A percentile compares a stretch with the other conserved stretches of the same genome.
Conservation (phyloP, 2,888 invertebrate genomes). For the Proisotoma minuta region DNA sequence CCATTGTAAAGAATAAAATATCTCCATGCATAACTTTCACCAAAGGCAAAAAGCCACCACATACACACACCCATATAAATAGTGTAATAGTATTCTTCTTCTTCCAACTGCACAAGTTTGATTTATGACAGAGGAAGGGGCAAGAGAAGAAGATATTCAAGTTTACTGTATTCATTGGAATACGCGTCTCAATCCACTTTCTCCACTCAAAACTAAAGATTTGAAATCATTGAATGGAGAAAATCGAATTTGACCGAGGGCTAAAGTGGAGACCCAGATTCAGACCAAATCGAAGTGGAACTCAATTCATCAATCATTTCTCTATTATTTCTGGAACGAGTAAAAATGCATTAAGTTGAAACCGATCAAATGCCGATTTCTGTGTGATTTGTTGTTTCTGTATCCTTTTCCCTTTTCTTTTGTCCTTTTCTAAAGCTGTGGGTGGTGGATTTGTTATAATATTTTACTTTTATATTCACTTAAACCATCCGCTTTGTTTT, state of each 20-base stretch:
- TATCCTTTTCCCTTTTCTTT: conserved; percentile 5
- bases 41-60: too few species aligned
- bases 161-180: background rate
- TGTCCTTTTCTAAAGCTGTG: conserved; percentile 13
- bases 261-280: background rate
- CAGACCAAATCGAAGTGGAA: conserved; percentile 2
- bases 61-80: too few species aligned
- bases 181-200: conserved; percentile 1
- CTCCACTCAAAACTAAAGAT: background rate
- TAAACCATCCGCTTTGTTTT: too few species aligned
- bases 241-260: background rate
- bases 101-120: background rate
- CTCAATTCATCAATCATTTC: conserved; percentile 4
- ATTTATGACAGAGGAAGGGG: background rate
- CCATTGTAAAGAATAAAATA: too few species aligned
- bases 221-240: background rate
- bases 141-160: background rate
- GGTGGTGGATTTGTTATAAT: background rate
- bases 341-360: conserved; percentile 1
- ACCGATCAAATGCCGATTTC: background rate
- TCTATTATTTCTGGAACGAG: background rate
- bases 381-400: conserved; percentile 5
- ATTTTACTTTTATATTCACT: too few species aligned
- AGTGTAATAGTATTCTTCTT: too few species aligned
- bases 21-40: too few species aligned